Conservation (phyloP, 1,140 invertebrate genomes). For the Caenorhabditis latens region DNA sequence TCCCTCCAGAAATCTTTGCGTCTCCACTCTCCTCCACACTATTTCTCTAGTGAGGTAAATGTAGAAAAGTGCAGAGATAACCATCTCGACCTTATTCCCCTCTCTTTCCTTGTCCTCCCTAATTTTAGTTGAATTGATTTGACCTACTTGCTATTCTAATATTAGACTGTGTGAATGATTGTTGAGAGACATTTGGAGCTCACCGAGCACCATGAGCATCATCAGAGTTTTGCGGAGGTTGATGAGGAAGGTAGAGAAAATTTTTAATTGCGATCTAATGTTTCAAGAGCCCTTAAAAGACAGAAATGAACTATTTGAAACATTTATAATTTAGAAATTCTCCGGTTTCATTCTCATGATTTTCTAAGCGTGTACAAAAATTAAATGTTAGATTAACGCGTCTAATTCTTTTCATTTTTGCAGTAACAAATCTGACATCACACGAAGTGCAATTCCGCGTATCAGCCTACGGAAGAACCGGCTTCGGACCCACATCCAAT, state of each 20-base stretch:
- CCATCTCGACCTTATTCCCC: neutral
- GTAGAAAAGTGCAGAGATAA: slow-evolving; percentile 43
- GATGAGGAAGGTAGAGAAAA: slow-evolving; percentile 30
- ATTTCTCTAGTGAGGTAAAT: slow-evolving; percentile 31
- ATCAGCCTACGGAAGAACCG: slow-evolving; percentile 72
- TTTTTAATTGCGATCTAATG: neutral
- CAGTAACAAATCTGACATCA: slow-evolving; percentile 74
- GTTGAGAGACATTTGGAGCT: slow-evolving; percentile 24
- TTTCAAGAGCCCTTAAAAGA: too few species aligned
- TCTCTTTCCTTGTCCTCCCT: too few species aligned
- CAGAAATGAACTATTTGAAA: too few species aligned
- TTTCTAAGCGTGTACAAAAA: neutral
- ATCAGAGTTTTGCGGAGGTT: slow-evolving; percentile 21
- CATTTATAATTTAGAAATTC: too few species aligned
- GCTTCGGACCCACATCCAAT: slow-evolving; percentile 74
- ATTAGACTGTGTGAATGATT: neutral
- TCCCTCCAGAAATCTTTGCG: neutral
- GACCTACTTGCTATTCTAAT: neutral
- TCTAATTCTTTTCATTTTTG: slow-evolving; percentile 50
- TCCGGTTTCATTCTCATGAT: neutral
- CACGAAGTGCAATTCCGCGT: slow-evolving; percentile 76
- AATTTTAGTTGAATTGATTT: neutral
- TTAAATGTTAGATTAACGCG: too few species aligned
- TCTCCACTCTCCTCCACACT: neutral
- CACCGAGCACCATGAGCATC: slow-evolving; percentile 13